Percentiles rank a stretch among this genome's conserved stretches.
Conservation (phyloP, 2,113 vertebrate genomes). For the Indri indri region DNA sequence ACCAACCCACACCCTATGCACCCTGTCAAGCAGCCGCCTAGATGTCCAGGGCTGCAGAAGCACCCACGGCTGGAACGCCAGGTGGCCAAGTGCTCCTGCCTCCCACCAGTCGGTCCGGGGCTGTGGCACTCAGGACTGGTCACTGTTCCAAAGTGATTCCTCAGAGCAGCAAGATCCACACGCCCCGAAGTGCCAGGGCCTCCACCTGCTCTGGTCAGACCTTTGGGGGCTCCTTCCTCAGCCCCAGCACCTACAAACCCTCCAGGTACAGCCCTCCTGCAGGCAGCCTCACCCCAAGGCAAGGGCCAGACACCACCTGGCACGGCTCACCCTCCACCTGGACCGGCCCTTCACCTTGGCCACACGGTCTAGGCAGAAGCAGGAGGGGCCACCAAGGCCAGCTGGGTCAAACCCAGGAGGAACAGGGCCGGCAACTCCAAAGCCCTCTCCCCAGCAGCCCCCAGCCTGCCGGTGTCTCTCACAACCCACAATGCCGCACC, state of each 20-base stretch:
- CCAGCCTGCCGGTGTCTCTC: no score
- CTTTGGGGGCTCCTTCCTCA: neutral
- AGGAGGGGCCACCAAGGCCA: neutral
- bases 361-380: neutral
- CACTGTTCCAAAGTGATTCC: neutral
- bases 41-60: neutral
- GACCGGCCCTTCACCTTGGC: neutral
- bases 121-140: no score
- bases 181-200: neutral
- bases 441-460: neutral
- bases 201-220: neutral
- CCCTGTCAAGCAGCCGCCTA: no score
- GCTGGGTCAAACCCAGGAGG: neutral
- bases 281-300: neutral
- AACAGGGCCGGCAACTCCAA: neutral
- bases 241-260: neutral
- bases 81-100: neutral
- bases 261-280: neutral
- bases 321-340: neutral
- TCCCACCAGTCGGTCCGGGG: neutral
- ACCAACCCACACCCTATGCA: neutral
- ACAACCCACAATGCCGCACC: fast-evolving
- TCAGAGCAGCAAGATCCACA: neutral
- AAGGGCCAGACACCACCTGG: neutral
- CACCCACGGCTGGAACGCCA: neutral